These are phyloP conservation scores for Spea bombifrons DNA, from an alignment of 2,113 vertebrate species.

Conservation along the genomic window DNA sequence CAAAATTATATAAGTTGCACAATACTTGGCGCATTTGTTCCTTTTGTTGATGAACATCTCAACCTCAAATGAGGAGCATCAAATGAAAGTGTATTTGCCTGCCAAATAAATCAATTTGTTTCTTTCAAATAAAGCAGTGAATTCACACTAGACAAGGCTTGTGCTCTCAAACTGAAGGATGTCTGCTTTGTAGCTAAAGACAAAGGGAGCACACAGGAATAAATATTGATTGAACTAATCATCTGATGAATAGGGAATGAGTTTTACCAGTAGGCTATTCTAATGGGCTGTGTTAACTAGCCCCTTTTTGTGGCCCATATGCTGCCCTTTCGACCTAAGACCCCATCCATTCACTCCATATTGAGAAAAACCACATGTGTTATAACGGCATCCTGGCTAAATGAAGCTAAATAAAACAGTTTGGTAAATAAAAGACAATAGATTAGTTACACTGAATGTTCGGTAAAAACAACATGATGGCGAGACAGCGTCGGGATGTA, in stretches of 20 bases:
- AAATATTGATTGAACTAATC: slow-evolving; percentile 73
- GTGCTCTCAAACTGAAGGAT: slow-evolving; percentile 59
- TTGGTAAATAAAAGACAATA: slow-evolving; percentile 52
- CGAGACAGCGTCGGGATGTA: slow-evolving; percentile 35
- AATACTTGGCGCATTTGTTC: slow-evolving; percentile 17
- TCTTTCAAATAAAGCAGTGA: slow-evolving; percentile 57
- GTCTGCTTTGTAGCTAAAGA: slow-evolving; percentile 63
- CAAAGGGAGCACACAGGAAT: slow-evolving; percentile 63
- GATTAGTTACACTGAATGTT: slow-evolving; percentile 38
- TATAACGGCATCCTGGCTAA: slow-evolving; percentile 61
- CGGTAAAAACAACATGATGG: slow-evolving; percentile 43
- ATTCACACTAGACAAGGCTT: slow-evolving; percentile 58
- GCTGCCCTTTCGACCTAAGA: slow-evolving; percentile 63
- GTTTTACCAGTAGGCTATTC: slow-evolving; percentile 64
- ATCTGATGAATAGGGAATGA: slow-evolving; percentile 67
- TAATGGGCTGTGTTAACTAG: slow-evolving; percentile 64
- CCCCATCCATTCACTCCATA: slow-evolving; percentile 58
- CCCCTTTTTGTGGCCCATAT: slow-evolving; percentile 60
- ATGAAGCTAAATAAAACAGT: slow-evolving; percentile 55
- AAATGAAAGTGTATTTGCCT: slow-evolving; percentile 49
- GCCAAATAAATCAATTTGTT: slow-evolving; percentile 56
- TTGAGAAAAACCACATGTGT: slow-evolving; percentile 68
- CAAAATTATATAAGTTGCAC: neutral
- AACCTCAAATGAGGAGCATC: slow-evolving; percentile 46
- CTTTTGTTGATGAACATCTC: slow-evolving; percentile 33